Base-by-base conservation (phyloP, 2,888 invertebrate genomes). In the Cerceris ruficornis region DNA sequence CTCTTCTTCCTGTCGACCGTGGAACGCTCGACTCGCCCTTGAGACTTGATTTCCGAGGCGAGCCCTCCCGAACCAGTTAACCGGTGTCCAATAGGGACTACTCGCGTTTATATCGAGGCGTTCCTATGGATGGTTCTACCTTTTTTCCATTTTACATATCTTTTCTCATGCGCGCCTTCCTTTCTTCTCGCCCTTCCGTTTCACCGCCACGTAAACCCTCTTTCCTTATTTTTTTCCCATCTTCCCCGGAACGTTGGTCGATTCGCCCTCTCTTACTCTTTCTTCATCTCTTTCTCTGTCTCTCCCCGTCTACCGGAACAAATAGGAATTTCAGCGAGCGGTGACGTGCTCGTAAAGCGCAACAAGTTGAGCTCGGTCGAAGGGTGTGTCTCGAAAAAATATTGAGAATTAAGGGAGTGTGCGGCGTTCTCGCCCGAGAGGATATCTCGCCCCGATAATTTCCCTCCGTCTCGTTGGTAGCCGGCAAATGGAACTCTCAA, bases 31-130 rank as follows among this genome's bases (percentile, higher is more conserved):
- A 77, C 84, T 86, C 86, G 88, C 87, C 88, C 88, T 89, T 86
- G 87, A 87, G 87, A 86, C 86, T 88, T 86, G 81, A 87, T 87
- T 81, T 77, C 77, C 77, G 69, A 77, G 70, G 49, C 64, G 59
- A 68, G 58, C 64, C 59, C 77, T 75, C 74, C 74, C 60, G 58
- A 73, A 72, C 68, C 64, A 14, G 62, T 69, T 69, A 66, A 69
- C 28, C 28, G 70, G 41, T 80, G 84, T 77, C 86, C 88, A 90
- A 88, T 86, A 59, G 84, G 82, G 77, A 86, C 78, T 69, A 75
- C 80, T 84, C 85, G 42, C 17, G 46, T 50, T 64, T 77, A 74
- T 67, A 80, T 72, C 77, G 67, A 83, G 83, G 78, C 73, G 80
- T 81, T 79, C 65, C 64, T 57, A 42, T 42, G 15, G 15, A 49